These are phyloP conservation scores for Lutjanus erythropterus DNA, from an alignment of 2,113 vertebrate species.

Conservation along the genomic window DNA sequence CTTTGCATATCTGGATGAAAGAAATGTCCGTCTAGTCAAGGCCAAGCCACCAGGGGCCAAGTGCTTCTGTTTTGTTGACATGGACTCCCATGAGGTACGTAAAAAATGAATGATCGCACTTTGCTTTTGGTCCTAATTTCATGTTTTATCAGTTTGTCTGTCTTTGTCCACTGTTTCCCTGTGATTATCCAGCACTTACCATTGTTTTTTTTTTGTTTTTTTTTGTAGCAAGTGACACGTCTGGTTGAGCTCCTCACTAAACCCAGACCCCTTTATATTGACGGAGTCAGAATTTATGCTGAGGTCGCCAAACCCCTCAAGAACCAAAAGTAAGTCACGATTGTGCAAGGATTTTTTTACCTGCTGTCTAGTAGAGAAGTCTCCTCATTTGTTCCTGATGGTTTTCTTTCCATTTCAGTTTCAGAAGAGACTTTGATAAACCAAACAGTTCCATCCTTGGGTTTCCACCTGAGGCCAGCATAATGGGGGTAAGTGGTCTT, in stretches of 20 bases:
- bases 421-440: slow-evolving; percentile 81
- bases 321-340: slow-evolving; percentile 83
- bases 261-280: slow-evolving; percentile 93
- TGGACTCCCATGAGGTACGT: slow-evolving; percentile 93
- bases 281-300: slow-evolving; percentile 92
- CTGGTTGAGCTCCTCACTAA: slow-evolving; percentile 94
- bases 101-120: background rate
- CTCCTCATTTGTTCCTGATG: background rate
- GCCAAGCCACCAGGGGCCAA: slow-evolving; percentile 90
- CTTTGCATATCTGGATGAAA: slow-evolving; percentile 92
- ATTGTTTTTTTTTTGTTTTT: slow-evolving; percentile 12
- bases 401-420: slow-evolving; percentile 59
- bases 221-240: slow-evolving; percentile 91
- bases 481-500: slow-evolving; percentile 70
- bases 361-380: background rate
- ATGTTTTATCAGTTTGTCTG: background rate
- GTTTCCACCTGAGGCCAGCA: slow-evolving; percentile 69
- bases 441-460: slow-evolving; percentile 78
- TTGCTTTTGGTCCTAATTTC: background rate
- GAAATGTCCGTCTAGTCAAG: slow-evolving; percentile 95
- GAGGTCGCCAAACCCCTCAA: slow-evolving; percentile 92
- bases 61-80: slow-evolving; percentile 96
- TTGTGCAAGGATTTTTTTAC: background rate
- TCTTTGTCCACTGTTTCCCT: background rate
- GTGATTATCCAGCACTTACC: background rate